Evolutionary conservation across 2,888 invertebrate genomes (phyloP).

Genomic region (Nemurella pictetii): DNA sequence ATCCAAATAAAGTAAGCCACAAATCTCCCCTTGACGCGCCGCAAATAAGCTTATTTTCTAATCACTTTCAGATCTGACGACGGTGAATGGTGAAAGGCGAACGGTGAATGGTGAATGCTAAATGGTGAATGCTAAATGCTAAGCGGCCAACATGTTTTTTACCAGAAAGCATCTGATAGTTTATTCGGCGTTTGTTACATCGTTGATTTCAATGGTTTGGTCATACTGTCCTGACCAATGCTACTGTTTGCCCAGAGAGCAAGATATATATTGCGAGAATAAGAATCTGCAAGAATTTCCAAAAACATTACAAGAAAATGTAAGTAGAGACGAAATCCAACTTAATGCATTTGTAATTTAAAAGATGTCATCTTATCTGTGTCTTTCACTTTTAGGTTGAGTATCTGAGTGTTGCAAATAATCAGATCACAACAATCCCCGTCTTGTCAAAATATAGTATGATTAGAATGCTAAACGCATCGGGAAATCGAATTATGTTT

Average conservation of each 20-base stretch:
- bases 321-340: neutral
- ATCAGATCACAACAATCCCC: slow-evolving; percentile 45
- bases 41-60: too few species aligned
- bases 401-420: slow-evolving; percentile 1
- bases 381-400: slow-evolving; percentile 9
- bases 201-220: neutral
- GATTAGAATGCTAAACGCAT: neutral
- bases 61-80: neutral
- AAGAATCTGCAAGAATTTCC: neutral
- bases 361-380: neutral
- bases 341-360: neutral
- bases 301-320: neutral
- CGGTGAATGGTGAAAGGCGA: neutral
- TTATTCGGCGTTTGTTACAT: neutral
- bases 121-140: neutral
- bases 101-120: neutral
- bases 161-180: neutral
- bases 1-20: neutral
- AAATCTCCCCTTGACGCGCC: too few species aligned
- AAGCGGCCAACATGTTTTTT: neutral
- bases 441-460: slow-evolving; percentile 59
- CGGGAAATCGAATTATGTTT: slow-evolving; percentile 12
- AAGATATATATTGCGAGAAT: neutral
- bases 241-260: neutral
- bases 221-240: neutral